phyloP scores from a whole-genome alignment of 2,797 vertebrate genomes.

The Cottoperca gobio region DNA sequence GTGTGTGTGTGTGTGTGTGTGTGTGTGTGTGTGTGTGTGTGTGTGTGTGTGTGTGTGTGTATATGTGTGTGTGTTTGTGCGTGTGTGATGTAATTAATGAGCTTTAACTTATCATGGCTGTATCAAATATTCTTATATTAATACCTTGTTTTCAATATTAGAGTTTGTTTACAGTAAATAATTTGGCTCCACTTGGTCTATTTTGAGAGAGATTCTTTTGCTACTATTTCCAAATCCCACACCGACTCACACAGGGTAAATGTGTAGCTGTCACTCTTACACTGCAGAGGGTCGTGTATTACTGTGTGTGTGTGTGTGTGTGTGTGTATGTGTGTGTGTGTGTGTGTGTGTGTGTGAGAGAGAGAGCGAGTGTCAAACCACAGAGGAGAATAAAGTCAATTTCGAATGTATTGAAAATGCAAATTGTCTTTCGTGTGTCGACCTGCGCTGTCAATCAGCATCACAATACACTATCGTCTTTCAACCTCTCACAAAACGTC shows the following conservation, averaged over 20 bases:
- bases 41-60: constrained; percentile 6
- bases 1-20: background rate
- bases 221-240: constrained; percentile 11
- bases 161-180: background rate
- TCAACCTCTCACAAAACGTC: constrained; percentile 46
- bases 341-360: constrained; percentile 1
- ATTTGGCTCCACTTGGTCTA: background rate
- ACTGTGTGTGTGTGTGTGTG: background rate
- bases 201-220: constrained; percentile 18
- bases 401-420: constrained; percentile 76
- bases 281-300: background rate
- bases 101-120: too few species aligned
- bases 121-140: too few species aligned
- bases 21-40: constrained; percentile 8
- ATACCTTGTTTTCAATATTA: background rate
- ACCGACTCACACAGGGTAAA: background rate
- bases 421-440: constrained; percentile 64
- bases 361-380: constrained; percentile 28
- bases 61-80: background rate
- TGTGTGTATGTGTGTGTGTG: background rate
- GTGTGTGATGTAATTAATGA: too few species aligned
- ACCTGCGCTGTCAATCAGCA: constrained; percentile 74
- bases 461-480: constrained; percentile 48
- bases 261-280: constrained; percentile 43
- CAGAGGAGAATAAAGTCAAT: constrained; percentile 62